Percentiles rank a stretch among this genome's conserved stretches.
phyloP scores from a whole-genome alignment of 2,888 invertebrate genomes.

The Aphidoletes aphidimyza region DNA sequence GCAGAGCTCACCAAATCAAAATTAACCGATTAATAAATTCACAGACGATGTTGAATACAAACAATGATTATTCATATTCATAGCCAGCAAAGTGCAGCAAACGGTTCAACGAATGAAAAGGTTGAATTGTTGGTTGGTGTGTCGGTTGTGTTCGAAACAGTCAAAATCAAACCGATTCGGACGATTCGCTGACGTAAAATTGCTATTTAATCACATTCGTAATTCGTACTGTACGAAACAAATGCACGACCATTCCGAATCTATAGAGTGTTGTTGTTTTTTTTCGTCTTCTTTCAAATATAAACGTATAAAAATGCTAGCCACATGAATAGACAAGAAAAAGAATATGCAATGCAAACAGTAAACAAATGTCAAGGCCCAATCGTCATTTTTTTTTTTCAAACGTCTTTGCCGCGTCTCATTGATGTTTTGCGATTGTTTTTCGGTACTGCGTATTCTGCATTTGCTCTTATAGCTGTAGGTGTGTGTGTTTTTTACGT shows the following conservation, averaged over 20 bases:
- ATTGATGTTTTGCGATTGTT: background rate
- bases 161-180: background rate
- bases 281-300: too few relatives aligned
- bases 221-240: too few relatives aligned
- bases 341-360: constrained; percentile 33
- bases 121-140: background rate
- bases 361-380: constrained; percentile 50
- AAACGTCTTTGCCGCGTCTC: background rate
- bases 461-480: background rate
- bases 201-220: background rate
- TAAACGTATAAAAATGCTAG: background rate
- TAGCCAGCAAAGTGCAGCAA: constrained; percentile 39
- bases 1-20: background rate
- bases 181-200: constrained; percentile 1
- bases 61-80: constrained; percentile 35
- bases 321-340: background rate
- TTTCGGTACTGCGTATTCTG: background rate
- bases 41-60: background rate
- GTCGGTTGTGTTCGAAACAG: background rate
- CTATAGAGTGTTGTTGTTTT: too few relatives aligned
- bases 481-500: background rate
- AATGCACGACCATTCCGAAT: too few relatives aligned
- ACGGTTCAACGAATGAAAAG: background rate
- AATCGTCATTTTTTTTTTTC: background rate
- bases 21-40: background rate